Base-by-base conservation (phyloP, 1,140 invertebrate species). In the Drosophila azteca region DNA sequence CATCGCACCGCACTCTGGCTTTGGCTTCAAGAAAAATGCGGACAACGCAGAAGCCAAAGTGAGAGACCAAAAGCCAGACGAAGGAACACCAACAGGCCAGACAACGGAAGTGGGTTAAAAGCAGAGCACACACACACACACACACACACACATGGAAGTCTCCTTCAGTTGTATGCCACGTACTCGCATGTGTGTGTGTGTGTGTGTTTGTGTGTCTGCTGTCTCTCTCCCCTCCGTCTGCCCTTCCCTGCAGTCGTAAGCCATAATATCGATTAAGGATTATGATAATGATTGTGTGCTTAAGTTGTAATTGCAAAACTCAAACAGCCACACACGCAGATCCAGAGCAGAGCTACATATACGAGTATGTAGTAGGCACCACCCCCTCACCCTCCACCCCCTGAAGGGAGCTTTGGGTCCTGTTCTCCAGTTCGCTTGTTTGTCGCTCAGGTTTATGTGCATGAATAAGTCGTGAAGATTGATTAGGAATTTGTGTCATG, bases 231-330 rank as follows among this genome's bases (percentile, higher is more conserved):
- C n/a, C n/a, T n/a, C n/a, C 17, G 17, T 20, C 17, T 26, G 24
- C 24, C 5, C 24, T 26, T 26, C 24, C 24, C 24, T 26, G 24
- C 61, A 71, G 62, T 79, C 70, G 70, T 75, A 79, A 82, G 82
- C 77, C 79, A 79, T 79, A 83, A 82, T 82, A 85, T 85, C 82
- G 82, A 85, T 85, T 85, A 83, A 82, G 82, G 82, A 85, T 85
- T 85, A 85, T 85, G 79, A 85, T 79, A 85, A 85, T 85, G 82
- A 82, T 82, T 85, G 79, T 83, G 77, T 79, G 79, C 79, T 85
- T 85, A 85, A 77, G 79, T 72, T 77, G 77, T 82, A 85, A 85
- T 82, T 83, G 79, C 77, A 77, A 77, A 79, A 77, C 74, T 77
- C 77, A 77, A 79, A 79, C 73, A 77, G 58, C 58, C 50, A 70